Evolutionary conservation across 1,140 invertebrate species (phyloP), one percentile per base, ranked within the genome.

Genomic region (Subanguina moxae): DNA sequence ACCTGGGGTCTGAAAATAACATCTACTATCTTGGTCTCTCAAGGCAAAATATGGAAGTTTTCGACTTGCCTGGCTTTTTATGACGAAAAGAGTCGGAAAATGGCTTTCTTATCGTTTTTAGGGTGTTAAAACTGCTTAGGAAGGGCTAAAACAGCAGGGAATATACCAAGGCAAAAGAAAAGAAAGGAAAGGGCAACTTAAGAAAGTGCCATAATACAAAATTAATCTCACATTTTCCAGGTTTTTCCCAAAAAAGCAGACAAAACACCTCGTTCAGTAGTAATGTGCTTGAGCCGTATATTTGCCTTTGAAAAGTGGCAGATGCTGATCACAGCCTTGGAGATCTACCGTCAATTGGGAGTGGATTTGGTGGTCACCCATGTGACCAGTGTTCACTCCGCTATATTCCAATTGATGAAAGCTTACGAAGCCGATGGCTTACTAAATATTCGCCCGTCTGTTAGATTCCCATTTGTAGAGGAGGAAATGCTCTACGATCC

Each of bases 291-390:
- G 23, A 70, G 68, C 67, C n/a, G 68, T 13, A 57, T 70, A 17
- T 70, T 70, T 25, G 45, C 62, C 23, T 70, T 58, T 48, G 68
- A 70, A 61, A 30, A 27, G 25, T 70, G 68, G 68, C 63, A 69
- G 43, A 46, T 70, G n/a, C 48, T 70, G 38, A 57, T 70, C 42
- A 69, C 57, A 21, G 63, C 42, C 8, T n/a, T 70, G 19, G 68
- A 70, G 42, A 42, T 67, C 17, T 70, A 70, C 32, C 65, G 68
- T 17, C 21, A 27, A 46, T 61, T 70, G 45, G 59, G 59, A 27
- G 68, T 69, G 21, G 56, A 70, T 69, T 38, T 70, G 17, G 67
- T 70, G 1, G 68, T 70, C 9, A 27, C 68, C 13, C 67, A 70
- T 52, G 27, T 70, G 7, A 46, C 70, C 25, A 70, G 68, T 42